phyloP scores from a whole-genome alignment of 2,113 vertebrate species.

The Ivindomyrus marchei region DNA sequence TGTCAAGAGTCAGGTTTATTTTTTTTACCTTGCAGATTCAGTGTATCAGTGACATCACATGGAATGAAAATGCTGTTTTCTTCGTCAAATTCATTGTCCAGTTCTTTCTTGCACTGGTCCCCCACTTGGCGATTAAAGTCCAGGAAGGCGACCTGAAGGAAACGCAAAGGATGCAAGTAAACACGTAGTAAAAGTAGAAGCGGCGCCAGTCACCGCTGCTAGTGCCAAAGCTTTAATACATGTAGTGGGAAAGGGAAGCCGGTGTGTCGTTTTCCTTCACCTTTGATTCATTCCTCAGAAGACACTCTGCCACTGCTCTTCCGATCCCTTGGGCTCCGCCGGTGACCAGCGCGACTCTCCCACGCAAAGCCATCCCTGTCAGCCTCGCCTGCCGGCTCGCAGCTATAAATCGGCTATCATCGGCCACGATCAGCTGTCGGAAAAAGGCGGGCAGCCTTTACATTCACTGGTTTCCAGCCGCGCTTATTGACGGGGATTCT shows the following conservation, averaged over 20 bases:
- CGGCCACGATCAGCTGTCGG: constrained; percentile 1
- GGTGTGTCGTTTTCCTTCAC: constrained; percentile 42
- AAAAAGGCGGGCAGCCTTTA: constrained; percentile 29
- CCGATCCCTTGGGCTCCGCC: constrained; percentile 96
- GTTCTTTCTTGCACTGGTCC: constrained; percentile 63
- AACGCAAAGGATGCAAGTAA: not conserved
- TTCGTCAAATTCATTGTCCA: constrained; percentile 75
- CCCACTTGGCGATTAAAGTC: constrained; percentile 75
- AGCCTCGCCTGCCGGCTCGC: not conserved
- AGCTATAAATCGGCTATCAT: constrained; percentile 38
- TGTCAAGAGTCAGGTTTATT: not conserved
- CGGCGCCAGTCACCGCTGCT: not conserved
- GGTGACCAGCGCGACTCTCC: constrained; percentile 89
- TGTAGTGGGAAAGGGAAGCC: not conserved
- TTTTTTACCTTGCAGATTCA: constrained; percentile 74
- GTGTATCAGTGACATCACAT: constrained; percentile 79
- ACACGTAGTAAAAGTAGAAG: not conserved
- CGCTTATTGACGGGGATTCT: constrained; percentile 28
- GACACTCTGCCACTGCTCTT: constrained; percentile 67
- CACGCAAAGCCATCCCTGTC: constrained; percentile 72
- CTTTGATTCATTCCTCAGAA: constrained; percentile 76
- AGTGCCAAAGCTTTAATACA: not conserved
- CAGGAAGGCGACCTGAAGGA: constrained; percentile 50
- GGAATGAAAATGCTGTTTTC: constrained; percentile 72
- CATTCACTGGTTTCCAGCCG: constrained; percentile 30